Conservation (phyloP, 2,113 vertebrate species). For the Callionymus lyra region DNA sequence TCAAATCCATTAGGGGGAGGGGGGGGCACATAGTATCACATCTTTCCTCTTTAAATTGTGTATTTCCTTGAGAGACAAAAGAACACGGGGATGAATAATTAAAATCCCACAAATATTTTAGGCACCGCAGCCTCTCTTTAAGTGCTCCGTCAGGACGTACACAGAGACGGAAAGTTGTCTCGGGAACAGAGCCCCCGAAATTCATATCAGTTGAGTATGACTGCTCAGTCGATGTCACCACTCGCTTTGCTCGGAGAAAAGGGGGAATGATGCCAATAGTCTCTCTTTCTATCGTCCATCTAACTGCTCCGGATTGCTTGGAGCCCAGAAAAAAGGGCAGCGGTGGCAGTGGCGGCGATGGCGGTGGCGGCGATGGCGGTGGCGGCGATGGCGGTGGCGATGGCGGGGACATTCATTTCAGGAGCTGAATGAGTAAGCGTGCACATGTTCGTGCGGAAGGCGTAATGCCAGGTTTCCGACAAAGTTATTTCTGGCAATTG, state of each 20-base stretch:
- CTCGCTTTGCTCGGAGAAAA: constrained; percentile 26
- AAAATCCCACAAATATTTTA: constrained; percentile 53
- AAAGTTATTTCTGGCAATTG: too few species aligned
- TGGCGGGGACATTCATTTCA: constrained; percentile 12
- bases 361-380: constrained; percentile 30
- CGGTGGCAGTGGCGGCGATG: constrained; percentile 18
- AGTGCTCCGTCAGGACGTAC: constrained; percentile 12
- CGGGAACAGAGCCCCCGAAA: constrained; percentile 4
- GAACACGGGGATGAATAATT: constrained; percentile 46
- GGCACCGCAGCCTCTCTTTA: constrained; percentile 26
- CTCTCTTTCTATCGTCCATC: constrained; percentile 24
- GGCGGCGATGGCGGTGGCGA: constrained; percentile 18
- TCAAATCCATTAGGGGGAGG: constrained; percentile 46
- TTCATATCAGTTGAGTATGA: constrained; percentile 10
- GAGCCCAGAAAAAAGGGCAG: constrained; percentile 22
- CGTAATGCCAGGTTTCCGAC: too few species aligned
- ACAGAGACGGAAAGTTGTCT: constrained; percentile 9
- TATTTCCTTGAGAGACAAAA: constrained; percentile 29
- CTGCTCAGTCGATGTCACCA: constrained; percentile 18
- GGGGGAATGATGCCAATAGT: constrained; percentile 30
- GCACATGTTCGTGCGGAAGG: constrained; percentile 1
- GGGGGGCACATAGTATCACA: not conserved
- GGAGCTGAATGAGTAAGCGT: constrained; percentile 8
- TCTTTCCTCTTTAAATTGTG: constrained; percentile 28
- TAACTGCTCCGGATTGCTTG: constrained; percentile 16